A percentile compares a stretch with the other conserved stretches of the same genome.
phyloP scores from a whole-genome alignment of 2,888 invertebrate genomes.

The Sphaeridia pumilis region DNA sequence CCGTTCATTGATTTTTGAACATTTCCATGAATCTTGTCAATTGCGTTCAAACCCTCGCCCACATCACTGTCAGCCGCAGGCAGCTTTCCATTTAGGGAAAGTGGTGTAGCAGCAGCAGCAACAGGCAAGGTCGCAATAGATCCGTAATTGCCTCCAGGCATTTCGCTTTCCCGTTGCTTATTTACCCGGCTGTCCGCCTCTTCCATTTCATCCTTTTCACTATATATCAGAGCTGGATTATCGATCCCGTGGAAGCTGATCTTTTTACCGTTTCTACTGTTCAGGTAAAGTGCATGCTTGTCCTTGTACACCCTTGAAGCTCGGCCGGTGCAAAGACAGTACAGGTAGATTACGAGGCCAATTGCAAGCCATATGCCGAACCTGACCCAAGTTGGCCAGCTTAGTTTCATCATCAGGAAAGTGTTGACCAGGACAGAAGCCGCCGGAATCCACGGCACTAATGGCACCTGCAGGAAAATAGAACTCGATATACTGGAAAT shows the following conservation, averaged over 20 bases:
- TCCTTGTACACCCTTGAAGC: slow-evolving; percentile 21
- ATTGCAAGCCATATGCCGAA: slow-evolving; percentile 44
- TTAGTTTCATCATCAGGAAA: slow-evolving; percentile 44
- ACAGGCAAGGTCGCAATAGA: too few relatives aligned
- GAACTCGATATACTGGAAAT: too few relatives aligned
- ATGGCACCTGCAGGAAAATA: slow-evolving; percentile 40
- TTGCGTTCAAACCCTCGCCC: background rate
- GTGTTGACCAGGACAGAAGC: slow-evolving; percentile 43
- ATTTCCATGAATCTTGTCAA: slow-evolving; percentile 1
- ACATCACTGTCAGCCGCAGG: background rate
- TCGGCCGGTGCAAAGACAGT: slow-evolving; percentile 27
- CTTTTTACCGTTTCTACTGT: background rate
- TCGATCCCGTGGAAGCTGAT: slow-evolving; percentile 4
- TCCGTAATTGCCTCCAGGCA: background rate
- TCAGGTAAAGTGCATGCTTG: background rate
- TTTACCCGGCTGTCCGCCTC: background rate
- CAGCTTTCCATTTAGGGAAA: background rate
- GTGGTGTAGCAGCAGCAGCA: too few relatives aligned
- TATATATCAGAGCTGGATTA: slow-evolving; percentile 1
- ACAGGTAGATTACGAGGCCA: slow-evolving; percentile 26
- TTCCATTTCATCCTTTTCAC: background rate
- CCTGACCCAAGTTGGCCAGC: slow-evolving; percentile 42
- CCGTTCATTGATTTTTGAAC: slow-evolving; percentile 6
- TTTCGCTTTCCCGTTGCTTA: background rate
- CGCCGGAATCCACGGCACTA: slow-evolving; percentile 42